Base-by-base conservation (phyloP, 2,888 invertebrate genomes). In the Stenurella melanura region DNA sequence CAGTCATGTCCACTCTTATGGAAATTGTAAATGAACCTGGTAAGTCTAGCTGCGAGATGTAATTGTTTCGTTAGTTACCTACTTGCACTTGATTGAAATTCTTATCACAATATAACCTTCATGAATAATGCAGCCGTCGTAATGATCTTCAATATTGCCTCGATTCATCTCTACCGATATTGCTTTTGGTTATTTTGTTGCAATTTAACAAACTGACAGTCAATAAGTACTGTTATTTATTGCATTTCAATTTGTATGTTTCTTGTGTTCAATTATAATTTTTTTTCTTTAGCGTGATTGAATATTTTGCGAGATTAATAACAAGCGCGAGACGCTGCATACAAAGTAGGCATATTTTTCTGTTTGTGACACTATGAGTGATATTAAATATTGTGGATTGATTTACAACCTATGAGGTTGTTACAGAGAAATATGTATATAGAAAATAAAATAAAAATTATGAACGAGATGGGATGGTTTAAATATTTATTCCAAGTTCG, bases 191-290 rank as follows among this genome's bases (percentile, higher is more conserved):
- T 61, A 50, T 72, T 72, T 72, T 63, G 61, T 72, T 17, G 72
- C 42, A 26, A 30, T 30, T 58, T 54, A 71, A 72, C 61, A 61
- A 63, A 72, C 38, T 72, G 72, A 54, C 72, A 54, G 72, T 50
- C 72, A 54, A 72, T 72, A 72, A 72, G 61, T 63, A 54, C 30
- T 54, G 63, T 72, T 72, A 72, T 63, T 72, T 72, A 72, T 72
- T 54, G 61, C 26, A 72, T 63, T 72, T 63, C 72, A 54, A 72
- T 72, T 63, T 72, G 72, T 72, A 63, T 19, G 54, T 26, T 50
- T 70, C 54, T 63, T 63, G 11, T 54, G n/a, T 19, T 63, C 63
- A 63, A 61, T 72, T 61, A 72, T 38, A 19, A n/a, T 38, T 67
- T 63, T 34, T 67, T 67, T 50, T n/a, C 26, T 67, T 67, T 50